Evolutionary conservation across 2,113 vertebrate genomes (phyloP).

Genomic region (Sinocyclocheilus anophthalmus): DNA sequence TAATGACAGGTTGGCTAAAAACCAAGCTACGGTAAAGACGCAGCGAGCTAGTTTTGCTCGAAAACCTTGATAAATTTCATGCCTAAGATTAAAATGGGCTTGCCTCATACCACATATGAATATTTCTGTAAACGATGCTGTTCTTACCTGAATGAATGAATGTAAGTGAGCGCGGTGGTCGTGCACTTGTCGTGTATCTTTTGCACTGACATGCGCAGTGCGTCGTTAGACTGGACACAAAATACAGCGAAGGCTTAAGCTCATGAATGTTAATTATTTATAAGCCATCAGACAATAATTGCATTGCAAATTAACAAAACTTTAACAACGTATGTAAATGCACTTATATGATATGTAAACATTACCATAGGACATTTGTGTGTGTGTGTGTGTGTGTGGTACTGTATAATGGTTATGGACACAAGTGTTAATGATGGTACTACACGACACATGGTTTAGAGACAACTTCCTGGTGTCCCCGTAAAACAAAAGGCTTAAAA

Average conservation of each 20-base stretch:
- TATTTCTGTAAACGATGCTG: background rate
- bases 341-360: background rate
- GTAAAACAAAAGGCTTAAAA: no score
- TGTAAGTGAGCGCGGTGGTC: background rate
- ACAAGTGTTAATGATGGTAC: no score
- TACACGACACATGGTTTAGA: no score
- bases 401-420: no score
- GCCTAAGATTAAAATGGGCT: no score
- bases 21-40: background rate
- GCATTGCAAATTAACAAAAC: background rate
- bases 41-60: background rate
- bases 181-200: background rate
- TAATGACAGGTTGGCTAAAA: background rate
- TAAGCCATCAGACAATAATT: background rate
- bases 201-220: slow-evolving; percentile 31
- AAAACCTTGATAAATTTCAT: background rate
- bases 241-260: background rate
- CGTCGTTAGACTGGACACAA: background rate
- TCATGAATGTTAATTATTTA: slow-evolving; percentile 19
- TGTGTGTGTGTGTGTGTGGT: no score
- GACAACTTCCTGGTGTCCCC: no score
- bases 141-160: background rate
- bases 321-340: background rate
- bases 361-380: background rate
- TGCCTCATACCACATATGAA: background rate